Evolutionary conservation across 2,113 vertebrate species (phyloP).

Genomic region (Heliornis fulica): DNA sequence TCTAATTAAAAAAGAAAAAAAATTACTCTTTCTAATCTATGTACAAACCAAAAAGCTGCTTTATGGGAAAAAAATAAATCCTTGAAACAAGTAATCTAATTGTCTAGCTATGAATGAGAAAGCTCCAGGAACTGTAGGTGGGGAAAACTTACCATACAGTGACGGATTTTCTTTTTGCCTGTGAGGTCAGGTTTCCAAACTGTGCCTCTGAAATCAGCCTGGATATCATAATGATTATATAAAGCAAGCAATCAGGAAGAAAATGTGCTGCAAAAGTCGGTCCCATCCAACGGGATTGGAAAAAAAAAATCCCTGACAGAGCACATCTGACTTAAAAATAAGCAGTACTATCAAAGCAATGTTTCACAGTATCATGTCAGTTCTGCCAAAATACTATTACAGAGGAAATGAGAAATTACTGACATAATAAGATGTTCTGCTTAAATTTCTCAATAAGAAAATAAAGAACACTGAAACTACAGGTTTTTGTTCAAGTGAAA

Average conservation of each 20-base stretch:
- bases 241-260: background rate
- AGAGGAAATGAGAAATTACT: background rate
- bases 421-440: background rate
- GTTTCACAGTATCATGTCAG: background rate
- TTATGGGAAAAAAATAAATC: background rate
- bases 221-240: background rate
- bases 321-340: background rate
- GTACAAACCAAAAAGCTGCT: background rate
- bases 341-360: background rate
- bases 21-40: background rate
- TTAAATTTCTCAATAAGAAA: background rate
- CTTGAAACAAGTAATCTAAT: background rate
- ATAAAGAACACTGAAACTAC: background rate
- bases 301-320: background rate
- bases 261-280: background rate
- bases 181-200: background rate
- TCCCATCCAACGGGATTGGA: background rate
- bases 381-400: background rate
- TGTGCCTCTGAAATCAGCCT: background rate
- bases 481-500: background rate
- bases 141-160: background rate
- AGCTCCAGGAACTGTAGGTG: background rate
- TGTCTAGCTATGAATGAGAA: background rate
- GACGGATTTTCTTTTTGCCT: background rate
- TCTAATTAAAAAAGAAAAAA: background rate